Conservation (phyloP, 2,888 invertebrate genomes). For the Bruchidius siliquastri region DNA sequence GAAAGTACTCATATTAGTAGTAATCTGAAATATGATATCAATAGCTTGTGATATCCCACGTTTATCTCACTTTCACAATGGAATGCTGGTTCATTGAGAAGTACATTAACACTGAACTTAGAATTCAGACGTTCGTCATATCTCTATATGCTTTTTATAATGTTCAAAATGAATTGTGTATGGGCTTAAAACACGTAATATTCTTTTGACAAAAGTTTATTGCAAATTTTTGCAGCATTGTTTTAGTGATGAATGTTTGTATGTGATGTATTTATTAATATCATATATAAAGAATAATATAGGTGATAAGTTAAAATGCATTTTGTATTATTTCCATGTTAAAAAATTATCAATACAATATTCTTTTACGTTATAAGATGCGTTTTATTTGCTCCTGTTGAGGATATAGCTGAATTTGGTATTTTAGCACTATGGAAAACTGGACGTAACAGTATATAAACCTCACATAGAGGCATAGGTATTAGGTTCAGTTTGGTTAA, state of each 20-base stretch:
- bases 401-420: too few relatives aligned
- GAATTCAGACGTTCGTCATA: neutral
- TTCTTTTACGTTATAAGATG: constrained; percentile 13
- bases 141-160: neutral
- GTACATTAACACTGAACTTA: neutral
- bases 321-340: constrained; percentile 30
- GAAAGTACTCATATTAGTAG: too few relatives aligned
- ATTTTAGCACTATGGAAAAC: too few relatives aligned
- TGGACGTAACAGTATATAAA: too few relatives aligned
- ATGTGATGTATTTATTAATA: constrained; percentile 39
- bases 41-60: neutral
- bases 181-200: neutral
- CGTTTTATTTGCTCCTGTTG: neutral
- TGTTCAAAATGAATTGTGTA: neutral
- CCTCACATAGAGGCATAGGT: too few relatives aligned
- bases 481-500: too few relatives aligned
- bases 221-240: constrained; percentile 29
- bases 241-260: constrained; percentile 36
- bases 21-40: neutral
- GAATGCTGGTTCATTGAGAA: neutral
- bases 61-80: neutral
- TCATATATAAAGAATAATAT: constrained; percentile 27
- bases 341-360: constrained; percentile 18
- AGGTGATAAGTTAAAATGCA: constrained; percentile 26
- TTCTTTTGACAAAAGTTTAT: constrained; percentile 1